Percentiles rank a stretch among this genome's conserved stretches.
phyloP scores from a whole-genome alignment of 2,113 vertebrate genomes.

The Pelodiscus sinensis region DNA sequence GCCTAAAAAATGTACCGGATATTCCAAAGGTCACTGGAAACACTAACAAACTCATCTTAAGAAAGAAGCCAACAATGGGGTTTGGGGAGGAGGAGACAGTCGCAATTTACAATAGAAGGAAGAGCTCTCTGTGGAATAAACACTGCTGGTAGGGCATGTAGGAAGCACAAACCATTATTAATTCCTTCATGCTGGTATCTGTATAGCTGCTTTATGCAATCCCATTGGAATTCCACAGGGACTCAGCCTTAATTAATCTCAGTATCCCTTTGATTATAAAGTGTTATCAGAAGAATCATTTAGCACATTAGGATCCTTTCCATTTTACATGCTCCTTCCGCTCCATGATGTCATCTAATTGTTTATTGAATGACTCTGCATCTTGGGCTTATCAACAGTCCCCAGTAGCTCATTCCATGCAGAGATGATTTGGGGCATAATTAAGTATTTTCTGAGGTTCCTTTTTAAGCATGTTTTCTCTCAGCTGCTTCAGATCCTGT shows the following conservation, averaged over 20 bases:
- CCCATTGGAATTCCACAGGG: background rate
- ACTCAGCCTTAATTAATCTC: background rate
- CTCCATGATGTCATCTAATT: accelerated
- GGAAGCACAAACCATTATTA: background rate
- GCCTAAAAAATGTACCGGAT: background rate
- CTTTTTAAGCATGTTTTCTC: background rate
- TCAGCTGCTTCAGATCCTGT: background rate
- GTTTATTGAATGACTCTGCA: background rate
- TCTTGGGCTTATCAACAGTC: background rate
- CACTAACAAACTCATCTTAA: constrained; percentile 50
- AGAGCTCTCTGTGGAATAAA: background rate
- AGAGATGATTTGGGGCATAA: background rate
- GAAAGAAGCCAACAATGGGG: constrained; percentile 2
- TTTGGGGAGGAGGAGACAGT: background rate
- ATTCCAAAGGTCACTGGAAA: constrained; percentile 33
- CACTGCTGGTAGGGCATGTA: background rate
- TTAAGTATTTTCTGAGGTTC: background rate
- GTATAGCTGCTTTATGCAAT: background rate
- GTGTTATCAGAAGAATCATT: background rate
- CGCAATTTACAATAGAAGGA: background rate
- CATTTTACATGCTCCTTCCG: background rate
- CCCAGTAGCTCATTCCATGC: background rate
- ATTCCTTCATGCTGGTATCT: background rate
- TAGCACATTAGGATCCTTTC: accelerated
- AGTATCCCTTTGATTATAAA: background rate